A percentile compares a stretch with the other conserved stretches of the same genome.
phyloP scores from a whole-genome alignment of 2,113 vertebrate species.

The Myrmecophaga tridactyla region DNA sequence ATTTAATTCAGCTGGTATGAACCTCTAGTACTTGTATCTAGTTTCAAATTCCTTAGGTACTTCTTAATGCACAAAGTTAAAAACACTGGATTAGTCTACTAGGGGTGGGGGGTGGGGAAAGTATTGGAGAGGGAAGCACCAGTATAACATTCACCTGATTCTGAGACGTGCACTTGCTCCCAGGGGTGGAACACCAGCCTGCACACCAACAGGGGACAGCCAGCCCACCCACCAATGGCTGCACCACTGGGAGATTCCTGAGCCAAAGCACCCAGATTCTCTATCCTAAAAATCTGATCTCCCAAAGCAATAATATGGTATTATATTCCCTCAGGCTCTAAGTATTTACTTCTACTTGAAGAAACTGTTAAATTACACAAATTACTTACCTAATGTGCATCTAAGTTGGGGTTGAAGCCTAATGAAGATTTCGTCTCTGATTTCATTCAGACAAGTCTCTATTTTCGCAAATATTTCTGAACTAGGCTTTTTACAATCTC shows the following conservation, averaged over 20 bases:
- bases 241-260: background rate
- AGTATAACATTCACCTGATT: background rate
- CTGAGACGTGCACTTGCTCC: background rate
- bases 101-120: background rate
- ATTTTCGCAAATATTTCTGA: conserved; percentile 82
- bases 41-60: background rate
- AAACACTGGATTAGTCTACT: background rate
- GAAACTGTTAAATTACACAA: background rate
- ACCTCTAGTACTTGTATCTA: background rate
- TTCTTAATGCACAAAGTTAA: background rate
- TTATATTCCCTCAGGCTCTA: background rate
- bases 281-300: background rate
- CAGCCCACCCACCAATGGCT: background rate
- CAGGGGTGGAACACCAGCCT: background rate
- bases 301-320: background rate
- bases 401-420: conserved; percentile 87
- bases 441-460: conserved; percentile 83
- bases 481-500: conserved; percentile 61
- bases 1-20: background rate
- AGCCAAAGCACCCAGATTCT: background rate
- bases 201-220: background rate
- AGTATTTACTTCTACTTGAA: background rate
- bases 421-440: conserved; percentile 85
- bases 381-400: conserved; percentile 90
- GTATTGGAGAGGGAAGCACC: background rate